These are phyloP conservation scores for Hystrix brachyura DNA, from an alignment of 2,113 vertebrate genomes.

Conservation along the genomic window DNA sequence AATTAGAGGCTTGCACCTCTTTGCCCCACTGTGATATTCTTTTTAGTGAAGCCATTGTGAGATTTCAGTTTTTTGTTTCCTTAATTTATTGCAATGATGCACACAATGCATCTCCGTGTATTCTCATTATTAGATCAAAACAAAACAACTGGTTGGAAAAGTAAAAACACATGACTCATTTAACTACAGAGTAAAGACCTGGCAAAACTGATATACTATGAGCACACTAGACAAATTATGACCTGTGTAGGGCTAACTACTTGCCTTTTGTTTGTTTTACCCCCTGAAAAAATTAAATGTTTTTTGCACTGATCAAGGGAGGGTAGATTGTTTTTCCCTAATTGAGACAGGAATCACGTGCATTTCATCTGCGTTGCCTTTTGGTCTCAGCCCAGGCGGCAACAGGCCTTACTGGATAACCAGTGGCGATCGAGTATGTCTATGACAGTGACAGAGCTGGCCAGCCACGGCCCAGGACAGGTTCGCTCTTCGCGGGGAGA, in stretches of 20 bases:
- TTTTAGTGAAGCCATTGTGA: not conserved
- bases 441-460: not conserved
- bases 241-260: not conserved
- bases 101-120: not conserved
- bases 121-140: conserved; percentile 49
- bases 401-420: fast-evolving
- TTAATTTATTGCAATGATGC: not conserved
- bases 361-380: fast-evolving
- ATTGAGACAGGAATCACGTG: not conserved
- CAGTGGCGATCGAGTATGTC: fast-evolving
- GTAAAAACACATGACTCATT: conserved; percentile 26
- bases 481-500: not conserved
- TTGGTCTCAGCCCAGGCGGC: not conserved
- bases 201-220: not conserved
- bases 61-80: not conserved
- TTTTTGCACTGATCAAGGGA: not conserved
- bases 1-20: not conserved
- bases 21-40: not conserved
- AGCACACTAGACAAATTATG: not conserved
- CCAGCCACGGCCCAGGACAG: not conserved
- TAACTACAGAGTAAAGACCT: not conserved
- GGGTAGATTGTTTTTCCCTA: not conserved
- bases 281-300: not conserved
- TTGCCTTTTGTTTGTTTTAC: not conserved
- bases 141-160: conserved; percentile 33